Evolutionary conservation across 2,113 vertebrate genomes (phyloP).

Genomic region (Thamnophis sirtalis): DNA sequence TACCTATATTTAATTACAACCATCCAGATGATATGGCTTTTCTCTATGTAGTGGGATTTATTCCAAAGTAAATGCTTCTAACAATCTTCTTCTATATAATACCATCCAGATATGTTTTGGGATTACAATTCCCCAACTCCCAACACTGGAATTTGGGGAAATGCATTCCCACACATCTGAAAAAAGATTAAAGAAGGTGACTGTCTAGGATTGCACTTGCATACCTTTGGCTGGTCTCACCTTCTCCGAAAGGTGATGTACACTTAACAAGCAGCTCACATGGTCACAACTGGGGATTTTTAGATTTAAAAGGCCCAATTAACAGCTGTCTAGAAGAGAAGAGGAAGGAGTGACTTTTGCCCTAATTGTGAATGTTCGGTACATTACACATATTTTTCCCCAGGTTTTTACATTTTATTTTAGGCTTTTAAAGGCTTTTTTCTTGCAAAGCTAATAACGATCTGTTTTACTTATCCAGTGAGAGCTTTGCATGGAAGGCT

Average conservation of each 20-base stretch:
- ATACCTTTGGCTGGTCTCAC: background rate
- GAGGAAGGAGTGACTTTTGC: background rate
- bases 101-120: background rate
- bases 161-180: background rate
- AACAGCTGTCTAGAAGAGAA: conserved; percentile 10
- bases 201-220: background rate
- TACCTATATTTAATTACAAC: background rate
- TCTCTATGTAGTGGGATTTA: background rate
- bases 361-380: background rate
- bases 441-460: conserved; percentile 63
- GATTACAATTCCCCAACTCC: background rate
- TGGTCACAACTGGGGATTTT: background rate
- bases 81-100: background rate
- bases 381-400: background rate
- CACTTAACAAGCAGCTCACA: background rate
- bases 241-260: background rate
- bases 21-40: background rate
- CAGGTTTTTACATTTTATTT: conserved; percentile 34
- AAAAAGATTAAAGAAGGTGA: background rate
- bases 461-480: conserved; percentile 60
- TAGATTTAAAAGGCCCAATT: conserved; percentile 29
- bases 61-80: background rate
- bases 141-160: background rate
- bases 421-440: conserved; percentile 55
- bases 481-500: conserved; percentile 55